Evolutionary conservation across 2,888 invertebrate species (phyloP).

Genomic region (Notodonta ziczac): DNA sequence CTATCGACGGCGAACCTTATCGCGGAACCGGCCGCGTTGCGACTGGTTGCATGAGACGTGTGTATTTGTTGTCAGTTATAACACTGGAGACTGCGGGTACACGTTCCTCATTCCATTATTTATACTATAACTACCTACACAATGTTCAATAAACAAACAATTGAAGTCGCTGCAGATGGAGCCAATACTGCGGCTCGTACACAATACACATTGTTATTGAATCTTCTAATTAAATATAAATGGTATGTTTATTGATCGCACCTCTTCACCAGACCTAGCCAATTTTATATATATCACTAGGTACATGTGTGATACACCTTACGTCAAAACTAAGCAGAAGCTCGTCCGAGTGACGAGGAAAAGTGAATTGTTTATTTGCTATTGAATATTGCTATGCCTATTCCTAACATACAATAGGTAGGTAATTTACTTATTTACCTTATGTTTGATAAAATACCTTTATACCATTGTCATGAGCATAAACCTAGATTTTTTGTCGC

Average conservation of each 20-base stretch:
- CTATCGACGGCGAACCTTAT: slow-evolving; percentile 65
- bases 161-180: slow-evolving; percentile 54
- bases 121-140: slow-evolving; percentile 62
- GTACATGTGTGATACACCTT: too few relatives aligned
- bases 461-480: too few relatives aligned
- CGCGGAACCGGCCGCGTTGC: slow-evolving; percentile 59
- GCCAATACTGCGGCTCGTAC: slow-evolving; percentile 39
- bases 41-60: slow-evolving; percentile 56
- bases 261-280: background rate
- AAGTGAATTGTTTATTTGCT: too few relatives aligned
- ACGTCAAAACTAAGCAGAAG: too few relatives aligned
- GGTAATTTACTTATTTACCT: too few relatives aligned
- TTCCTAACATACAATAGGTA: too few relatives aligned
- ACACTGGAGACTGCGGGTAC: slow-evolving; percentile 61
- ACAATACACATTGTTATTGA: slow-evolving; percentile 36
- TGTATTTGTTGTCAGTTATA: slow-evolving; percentile 53
- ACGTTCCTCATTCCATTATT: slow-evolving; percentile 55
- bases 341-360: too few relatives aligned
- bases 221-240: slow-evolving; percentile 20
- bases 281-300: too few relatives aligned
- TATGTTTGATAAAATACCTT: too few relatives aligned
- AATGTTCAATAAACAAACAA: slow-evolving; percentile 68
- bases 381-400: too few relatives aligned
- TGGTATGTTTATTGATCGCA: background rate
- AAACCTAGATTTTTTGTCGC: too few relatives aligned